Base-by-base conservation (phyloP, 2,888 invertebrate genomes). In the Trissoscelio sp. region DNA sequence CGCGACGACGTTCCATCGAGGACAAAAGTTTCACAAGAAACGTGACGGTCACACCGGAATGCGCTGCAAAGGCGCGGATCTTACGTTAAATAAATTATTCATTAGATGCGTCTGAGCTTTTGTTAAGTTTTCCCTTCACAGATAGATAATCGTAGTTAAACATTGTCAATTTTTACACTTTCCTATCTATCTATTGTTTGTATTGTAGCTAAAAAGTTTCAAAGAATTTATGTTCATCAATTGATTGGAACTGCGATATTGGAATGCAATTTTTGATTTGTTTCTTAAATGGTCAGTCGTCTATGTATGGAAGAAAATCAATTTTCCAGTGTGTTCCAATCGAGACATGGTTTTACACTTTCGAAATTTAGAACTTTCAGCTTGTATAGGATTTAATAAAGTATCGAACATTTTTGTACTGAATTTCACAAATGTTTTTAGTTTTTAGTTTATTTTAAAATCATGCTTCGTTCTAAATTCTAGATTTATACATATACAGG, bases 51-150 rank as follows among this genome's bases (percentile, higher is more conserved):
- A 14, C 70, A 44, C 20, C 28, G 66, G 66, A 82, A 82, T 79
- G 79, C 58, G 24, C 55, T 37, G 24, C 28, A 51, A 53, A 37
- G 53, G 51, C 22, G 22, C 24, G 55, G 18, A 44, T 39, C 62
- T 48, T 22, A 34, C 28, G 46, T 60, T 51, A 77, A 77, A 82
- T 77, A 69, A 72, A 79, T 82, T 82, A 82, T 82, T 79, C 81
- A 81, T 79, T 46, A 44, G 16, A 12, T n/a, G 70, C 48, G 48
- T 53, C 34, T 20, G 11, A 18, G 18, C 2, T 20, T 58, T 51
- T 20, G 24, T 46, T 57, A 14, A 44, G 42, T 12, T 44, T 60
- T 55, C 24, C 28, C 28, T 28, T n/a, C n/a, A n/a, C 28, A 28
- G 28, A 28, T 28, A 28, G 6, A 28, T 28, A 5, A 28, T 6